Base-by-base conservation (phyloP, 2,113 vertebrate species). In the Ovis aries region DNA sequence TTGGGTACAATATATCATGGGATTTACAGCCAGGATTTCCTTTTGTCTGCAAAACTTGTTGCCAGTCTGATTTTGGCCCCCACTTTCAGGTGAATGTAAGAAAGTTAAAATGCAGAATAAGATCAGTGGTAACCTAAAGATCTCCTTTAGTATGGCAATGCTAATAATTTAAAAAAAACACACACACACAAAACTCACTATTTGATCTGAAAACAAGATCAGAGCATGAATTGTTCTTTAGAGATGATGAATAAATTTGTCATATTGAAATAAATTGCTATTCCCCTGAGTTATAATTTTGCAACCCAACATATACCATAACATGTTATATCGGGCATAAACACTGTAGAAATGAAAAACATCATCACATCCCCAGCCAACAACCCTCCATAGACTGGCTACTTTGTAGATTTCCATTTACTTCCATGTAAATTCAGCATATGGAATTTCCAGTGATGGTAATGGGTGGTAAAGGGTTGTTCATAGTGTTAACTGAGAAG, bases 21-120 rank as follows among this genome's bases (percentile, higher is more conserved):
- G 88, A 87, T 98, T 96, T 98, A 93, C 81, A 98, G 96, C 92
- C 29, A 96, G 93, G 27, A 81, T 85, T 85, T 90, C 93, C 90
- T 97, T 91, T 81, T 98, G 57, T 94, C 50, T 88, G 84, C 90
- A 90, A 97, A 98, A 86, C 89, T 94, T 85, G 94, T 71, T 97
- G 92, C 91, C 52, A 97, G 80, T 33, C 60, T 81, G 80, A 94
- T 13, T 86, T 74, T 88, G 88, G 62, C 14, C 27, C 55, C 50
- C 59, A 83, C 16, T 84, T 94, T 52, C 89, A 94, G 94, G 53
- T 59, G 83, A 95, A 95, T 17, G 21, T 80, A 97, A 96, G 52
- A 53, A 85, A 96, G 59, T 90, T 95, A 94, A 96, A 77, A 85
- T 95, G 16, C 77, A 95, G 92, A 88, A 64, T 92, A 91, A 59